Base-by-base conservation (phyloP, 2,888 invertebrate genomes). In the Acronicta alni region DNA sequence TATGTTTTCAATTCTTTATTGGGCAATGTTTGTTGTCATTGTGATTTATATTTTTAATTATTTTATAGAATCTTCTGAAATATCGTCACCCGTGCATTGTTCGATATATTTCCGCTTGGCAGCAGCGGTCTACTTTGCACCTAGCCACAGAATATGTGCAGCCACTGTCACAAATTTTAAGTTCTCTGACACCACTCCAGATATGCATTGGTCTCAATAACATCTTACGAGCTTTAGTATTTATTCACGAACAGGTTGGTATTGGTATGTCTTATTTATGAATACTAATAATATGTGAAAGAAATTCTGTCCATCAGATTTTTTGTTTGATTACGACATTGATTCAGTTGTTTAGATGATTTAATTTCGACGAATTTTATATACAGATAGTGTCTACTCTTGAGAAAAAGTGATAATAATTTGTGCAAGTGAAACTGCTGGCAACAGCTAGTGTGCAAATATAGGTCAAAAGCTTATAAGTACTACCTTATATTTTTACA, bases 31-130 rank as follows among this genome's bases (percentile, higher is more conserved):
- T n/a, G 17, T 45, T 3, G 18, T 23, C 14, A 30, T 23, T 41
- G 26, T 37, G 4, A 10, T 18, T 61, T 51, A 64, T 48, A 20
- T 42, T 49, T 57, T 63, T 18, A n/a, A 32, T 89, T 94, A 67
- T 45, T 58, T 95, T 95, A 55, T 89, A 98, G 98, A 97, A 97
- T 91, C 94, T 98, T 61, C 96, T 97, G 94, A 96, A 97, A 57
- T 96, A 97, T 88, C 96, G 98, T 0, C 98, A 98, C 91, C 98
- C 98, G 0, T 96, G 96, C 78, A 97, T 98, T 75, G 89, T 98
- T 12, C 96, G 96, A 81, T 98, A 97, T 84, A 95, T 98, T 67
- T 96, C 97, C 20, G 96, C 97, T 2, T 97, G 98, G 96, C 96
- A 96, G 61, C 96, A 97, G 77, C 95, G 96, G 42, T 96, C 96